phyloP scores from a whole-genome alignment of 2,888 invertebrate species.

The Coecobrya sp. region DNA sequence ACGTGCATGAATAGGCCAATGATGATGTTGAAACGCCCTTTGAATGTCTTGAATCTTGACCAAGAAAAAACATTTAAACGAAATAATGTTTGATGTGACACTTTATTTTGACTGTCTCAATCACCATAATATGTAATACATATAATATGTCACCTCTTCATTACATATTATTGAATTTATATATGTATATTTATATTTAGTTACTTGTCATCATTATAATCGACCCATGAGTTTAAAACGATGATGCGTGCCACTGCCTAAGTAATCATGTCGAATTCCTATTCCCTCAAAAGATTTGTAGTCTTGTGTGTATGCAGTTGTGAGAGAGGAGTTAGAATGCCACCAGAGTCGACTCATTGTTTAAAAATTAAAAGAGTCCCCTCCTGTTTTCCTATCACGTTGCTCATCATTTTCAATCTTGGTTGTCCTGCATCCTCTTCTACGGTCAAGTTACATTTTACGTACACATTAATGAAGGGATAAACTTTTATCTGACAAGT shows the following conservation, averaged over 20 bases:
- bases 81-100: slow-evolving; percentile 49
- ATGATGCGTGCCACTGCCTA: not conserved
- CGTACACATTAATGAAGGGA: slow-evolving; percentile 30
- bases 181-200: no score
- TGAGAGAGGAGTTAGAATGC: slow-evolving; percentile 13
- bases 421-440: slow-evolving; percentile 1
- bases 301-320: no score
- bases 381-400: slow-evolving; percentile 53
- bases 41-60: slow-evolving; percentile 38
- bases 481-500: slow-evolving; percentile 60
- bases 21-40: slow-evolving; percentile 44
- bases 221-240: not conserved
- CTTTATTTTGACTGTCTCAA: slow-evolving; percentile 18
- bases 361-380: slow-evolving; percentile 62
- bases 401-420: slow-evolving; percentile 31
- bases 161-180: no score
- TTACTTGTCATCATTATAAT: not conserved
- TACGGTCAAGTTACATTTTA: slow-evolving; percentile 21
- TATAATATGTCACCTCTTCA: no score
- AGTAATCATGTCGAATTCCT: slow-evolving; percentile 24
- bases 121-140: not conserved
- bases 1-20: slow-evolving; percentile 29
- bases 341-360: slow-evolving; percentile 72
- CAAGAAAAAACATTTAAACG: not conserved
- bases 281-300: slow-evolving; percentile 19